Base-by-base conservation (phyloP, 2,113 vertebrate genomes). In the Eolophus roseicapilla region DNA sequence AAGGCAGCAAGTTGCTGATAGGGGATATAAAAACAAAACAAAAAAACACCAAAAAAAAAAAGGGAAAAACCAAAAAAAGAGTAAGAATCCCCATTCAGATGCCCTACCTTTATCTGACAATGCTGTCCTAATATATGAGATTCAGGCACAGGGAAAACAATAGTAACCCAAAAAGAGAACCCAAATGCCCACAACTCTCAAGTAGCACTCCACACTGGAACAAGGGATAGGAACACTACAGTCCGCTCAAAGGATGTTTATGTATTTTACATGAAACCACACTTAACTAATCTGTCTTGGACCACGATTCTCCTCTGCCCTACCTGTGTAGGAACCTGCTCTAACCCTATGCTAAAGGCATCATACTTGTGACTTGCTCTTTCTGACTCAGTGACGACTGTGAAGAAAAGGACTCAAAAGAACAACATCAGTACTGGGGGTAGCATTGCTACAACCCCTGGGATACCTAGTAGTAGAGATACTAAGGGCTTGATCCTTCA, bases 1-100 rank as follows among this genome's bases (percentile, higher is more conserved):
- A 73, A 63, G 41, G 39, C 44, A 69, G 20, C 13, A 33, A 60
- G 15, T 17, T 8, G 11, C 6, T 35, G 27, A 13, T 2, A 13
- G 10, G 5, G 4, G 3, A 31, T 6, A 1, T 11, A 11, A 11
- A 52, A 5, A 17, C 4, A 5, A 10, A 8, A 3, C 8, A 17
- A 80, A 53, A 17, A 20, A 11, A 6, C 39, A 39, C 39, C 39
- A 39, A 46, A 6, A 21, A 84, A 21, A 84, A 49, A 20, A 17
- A 55, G 3, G 18, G 9, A 6, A 3, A 10, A 1, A 25, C 2
- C 3, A 10, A 21, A 82, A 46, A 11, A 17, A 13, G 3, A n/a
- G 4, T 37, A 37, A 35, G 10, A 64, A 43, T 39, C 3, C 17
- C 35, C 8, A 65, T 25, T 60, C 12, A 19, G 41, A 44, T 29